Evolutionary conservation across 2,113 vertebrate species (phyloP).

Genomic region (Pelmatolapia mariae): DNA sequence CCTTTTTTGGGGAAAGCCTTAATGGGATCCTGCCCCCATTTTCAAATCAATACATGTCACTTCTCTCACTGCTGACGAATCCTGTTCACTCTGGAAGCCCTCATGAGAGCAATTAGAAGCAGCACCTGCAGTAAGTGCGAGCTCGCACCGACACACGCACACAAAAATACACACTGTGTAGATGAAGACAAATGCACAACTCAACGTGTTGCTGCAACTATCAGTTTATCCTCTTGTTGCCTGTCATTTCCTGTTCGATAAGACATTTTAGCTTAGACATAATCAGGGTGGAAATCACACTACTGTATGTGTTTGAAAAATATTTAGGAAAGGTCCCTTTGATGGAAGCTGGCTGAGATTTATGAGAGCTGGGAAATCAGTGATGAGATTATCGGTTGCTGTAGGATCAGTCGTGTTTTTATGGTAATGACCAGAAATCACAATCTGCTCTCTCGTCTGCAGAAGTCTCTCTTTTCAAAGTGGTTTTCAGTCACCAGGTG

Average conservation of each 20-base stretch:
- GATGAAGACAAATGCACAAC: background rate
- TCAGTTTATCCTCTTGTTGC: background rate
- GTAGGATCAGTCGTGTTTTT: background rate
- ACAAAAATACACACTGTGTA: background rate
- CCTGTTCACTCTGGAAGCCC: conserved; percentile 25
- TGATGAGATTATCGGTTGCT: background rate
- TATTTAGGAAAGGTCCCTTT: background rate
- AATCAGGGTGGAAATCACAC: background rate
- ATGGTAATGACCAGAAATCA: background rate
- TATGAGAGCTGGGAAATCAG: background rate
- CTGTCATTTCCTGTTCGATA: background rate
- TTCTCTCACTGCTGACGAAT: conserved; percentile 35
- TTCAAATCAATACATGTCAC: conserved; percentile 45
- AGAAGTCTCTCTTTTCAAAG: background rate
- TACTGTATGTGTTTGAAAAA: background rate
- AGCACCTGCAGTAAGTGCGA: conserved; percentile 12
- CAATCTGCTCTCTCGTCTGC: background rate
- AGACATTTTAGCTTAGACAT: background rate
- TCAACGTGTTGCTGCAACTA: background rate
- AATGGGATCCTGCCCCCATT: conserved; percentile 39
- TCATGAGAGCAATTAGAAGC: conserved; percentile 49
- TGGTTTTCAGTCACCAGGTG: background rate
- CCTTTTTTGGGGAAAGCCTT: conserved; percentile 16
- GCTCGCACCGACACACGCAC: background rate
- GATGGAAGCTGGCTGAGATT: background rate